Evolutionary conservation across 1,140 invertebrate species (phyloP), one percentile per base, ranked within the genome.

Genomic region (Pseudoatta argentina): DNA sequence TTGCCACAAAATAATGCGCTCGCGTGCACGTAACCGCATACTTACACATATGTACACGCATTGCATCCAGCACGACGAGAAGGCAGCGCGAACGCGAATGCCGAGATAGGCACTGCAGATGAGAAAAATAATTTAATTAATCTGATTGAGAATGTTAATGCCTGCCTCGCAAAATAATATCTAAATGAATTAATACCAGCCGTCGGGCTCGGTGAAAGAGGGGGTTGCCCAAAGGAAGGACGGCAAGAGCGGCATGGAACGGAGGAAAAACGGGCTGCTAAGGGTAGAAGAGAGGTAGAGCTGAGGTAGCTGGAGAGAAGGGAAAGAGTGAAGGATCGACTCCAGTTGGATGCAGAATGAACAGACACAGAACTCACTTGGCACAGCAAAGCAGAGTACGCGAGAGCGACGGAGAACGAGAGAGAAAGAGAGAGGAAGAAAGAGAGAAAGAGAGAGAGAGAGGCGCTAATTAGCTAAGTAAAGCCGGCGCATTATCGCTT

Each of bases 401-500:
- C 63, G 83, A 59, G 53, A 86, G 83, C 82, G 82, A 76, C 27
- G 21, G 44, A 87, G 85, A 88, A 83, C 89, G 89, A 86, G 27
- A 44, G 39, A 44, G 39, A 44, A 78, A 69, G 55, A n/a, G 55
- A 21, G 21, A 21, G 21, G 71, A 57, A 30, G 21, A 51, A 21
- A 59, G 63, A 73, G 30, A 76, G 61, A 30, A 18, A 51, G 27
- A 59, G 63, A 73, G 30, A 90, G 89, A 93, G 92, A 92, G 91
- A 88, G 89, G 82, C 88, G 88, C 93, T 95, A 95, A 95, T 95
- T 95, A 95, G 94, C 94, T 95, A 95, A 95, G 95, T 95, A 95
- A 95, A 95, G 95, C 94, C 91, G 87, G 90, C 90, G 93, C 92
- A 94, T 95, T 95, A 94, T 95, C 94, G 94, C 94, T 95, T 94